A percentile compares a stretch with the other conserved stretches of the same genome.
phyloP scores from a whole-genome alignment of 2,888 invertebrate species.

The Eupithecia centaureata region DNA sequence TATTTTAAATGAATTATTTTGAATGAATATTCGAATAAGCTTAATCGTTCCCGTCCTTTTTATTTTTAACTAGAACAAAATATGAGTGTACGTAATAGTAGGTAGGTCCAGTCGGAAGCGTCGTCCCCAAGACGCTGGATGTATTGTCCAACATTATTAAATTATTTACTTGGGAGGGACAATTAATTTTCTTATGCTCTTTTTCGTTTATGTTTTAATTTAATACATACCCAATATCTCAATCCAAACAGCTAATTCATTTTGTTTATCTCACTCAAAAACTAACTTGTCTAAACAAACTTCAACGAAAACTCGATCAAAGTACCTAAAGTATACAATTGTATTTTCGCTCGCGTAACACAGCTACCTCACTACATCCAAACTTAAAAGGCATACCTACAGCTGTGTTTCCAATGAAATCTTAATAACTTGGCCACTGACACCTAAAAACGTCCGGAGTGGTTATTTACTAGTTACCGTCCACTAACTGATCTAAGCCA shows the following conservation, averaged over 20 bases:
- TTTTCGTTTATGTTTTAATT: no score
- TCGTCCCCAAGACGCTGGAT: no score
- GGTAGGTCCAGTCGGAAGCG: no score
- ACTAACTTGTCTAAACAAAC: background rate
- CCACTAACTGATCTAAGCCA: slow-evolving; percentile 59
- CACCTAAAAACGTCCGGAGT: slow-evolving; percentile 65
- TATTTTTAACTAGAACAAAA: background rate
- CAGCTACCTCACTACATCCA: slow-evolving; percentile 27
- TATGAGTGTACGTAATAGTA: background rate
- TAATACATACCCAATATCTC: background rate
- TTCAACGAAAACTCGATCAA: background rate
- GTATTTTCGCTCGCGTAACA: slow-evolving; percentile 3
- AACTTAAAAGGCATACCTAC: slow-evolving; percentile 39
- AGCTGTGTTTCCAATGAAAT: slow-evolving; percentile 42
- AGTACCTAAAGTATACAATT: background rate
- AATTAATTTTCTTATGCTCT: no score
- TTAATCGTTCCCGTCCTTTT: no score
- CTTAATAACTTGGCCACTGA: slow-evolving; percentile 55
- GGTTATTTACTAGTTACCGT: slow-evolving; percentile 67
- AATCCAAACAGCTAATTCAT: background rate
- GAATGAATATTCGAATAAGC: no score
- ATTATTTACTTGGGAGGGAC: no score
- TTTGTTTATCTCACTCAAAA: background rate
- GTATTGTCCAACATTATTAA: no score
- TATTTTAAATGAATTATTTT: no score